phyloP scores from a whole-genome alignment of 2,113 vertebrate species.

The Cyanocitta stelleri region DNA sequence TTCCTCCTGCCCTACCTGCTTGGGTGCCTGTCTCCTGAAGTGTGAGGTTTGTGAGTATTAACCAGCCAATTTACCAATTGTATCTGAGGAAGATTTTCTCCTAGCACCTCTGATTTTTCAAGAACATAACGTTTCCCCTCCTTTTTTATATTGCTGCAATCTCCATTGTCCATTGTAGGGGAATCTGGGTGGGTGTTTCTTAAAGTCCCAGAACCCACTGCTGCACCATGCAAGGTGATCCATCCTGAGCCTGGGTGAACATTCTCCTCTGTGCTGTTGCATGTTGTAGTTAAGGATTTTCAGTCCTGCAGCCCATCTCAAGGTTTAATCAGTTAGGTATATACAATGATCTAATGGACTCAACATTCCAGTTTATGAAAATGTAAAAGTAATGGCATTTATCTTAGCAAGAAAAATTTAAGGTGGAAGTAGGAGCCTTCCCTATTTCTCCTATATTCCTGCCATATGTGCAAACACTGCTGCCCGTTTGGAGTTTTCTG shows the following conservation, averaged over 20 bases:
- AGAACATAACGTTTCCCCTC: neutral
- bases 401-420: neutral
- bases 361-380: neutral
- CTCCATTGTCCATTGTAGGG: neutral
- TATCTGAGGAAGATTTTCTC: neutral
- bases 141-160: neutral
- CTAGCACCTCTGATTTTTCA: neutral
- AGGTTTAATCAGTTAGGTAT: neutral
- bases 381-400: neutral
- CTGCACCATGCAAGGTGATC: neutral
- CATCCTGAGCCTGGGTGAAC: neutral
- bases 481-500: neutral
- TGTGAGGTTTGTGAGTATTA: neutral
- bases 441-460: no score
- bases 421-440: neutral
- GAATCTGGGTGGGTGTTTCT: neutral
- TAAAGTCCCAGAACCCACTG: neutral
- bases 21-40: neutral
- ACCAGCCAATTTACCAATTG: neutral
- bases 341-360: neutral
- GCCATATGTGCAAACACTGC: neutral
- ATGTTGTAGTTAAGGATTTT: rapidly evolving
- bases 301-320: neutral
- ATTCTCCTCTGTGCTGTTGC: neutral
- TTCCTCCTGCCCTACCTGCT: neutral